phyloP scores from a whole-genome alignment of 2,113 vertebrate species.

The Isurus oxyrinchus region DNA sequence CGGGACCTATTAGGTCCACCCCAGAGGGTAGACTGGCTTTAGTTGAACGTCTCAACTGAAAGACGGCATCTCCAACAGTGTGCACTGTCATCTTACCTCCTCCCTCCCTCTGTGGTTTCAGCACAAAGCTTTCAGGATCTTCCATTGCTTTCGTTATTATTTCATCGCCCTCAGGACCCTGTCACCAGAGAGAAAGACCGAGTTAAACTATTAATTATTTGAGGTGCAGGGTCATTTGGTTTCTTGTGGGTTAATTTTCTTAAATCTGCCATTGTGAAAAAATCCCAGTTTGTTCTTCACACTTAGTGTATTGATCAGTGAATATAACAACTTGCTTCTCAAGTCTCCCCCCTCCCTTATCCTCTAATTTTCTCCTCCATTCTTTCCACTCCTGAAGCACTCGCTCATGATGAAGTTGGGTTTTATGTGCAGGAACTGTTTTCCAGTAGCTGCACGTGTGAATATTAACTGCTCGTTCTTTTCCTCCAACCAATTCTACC shows the following conservation, averaged over 20 bases:
- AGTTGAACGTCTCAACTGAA: too few species aligned
- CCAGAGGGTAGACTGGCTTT: too few species aligned
- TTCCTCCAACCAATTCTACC: not conserved
- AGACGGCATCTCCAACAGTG: too few species aligned
- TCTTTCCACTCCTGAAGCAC: not conserved
- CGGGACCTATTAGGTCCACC: too few species aligned
- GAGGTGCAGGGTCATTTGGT: not conserved
- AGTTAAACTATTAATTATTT: not conserved
- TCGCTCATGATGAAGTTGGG: not conserved
- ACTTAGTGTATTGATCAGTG: not conserved
- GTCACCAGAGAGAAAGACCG: not conserved
- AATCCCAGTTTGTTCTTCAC: not conserved
- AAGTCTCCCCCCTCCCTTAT: too few species aligned
- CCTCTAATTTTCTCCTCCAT: not conserved
- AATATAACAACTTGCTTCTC: not conserved
- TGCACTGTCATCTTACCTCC: constrained; percentile 66
- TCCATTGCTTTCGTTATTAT: constrained; percentile 67
- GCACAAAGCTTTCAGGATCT: constrained; percentile 73
- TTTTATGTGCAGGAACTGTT: not conserved
- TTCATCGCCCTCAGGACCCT: constrained; percentile 83
- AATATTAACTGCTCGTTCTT: not conserved
- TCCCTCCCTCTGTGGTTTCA: constrained; percentile 92
- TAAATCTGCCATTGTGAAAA: not conserved
- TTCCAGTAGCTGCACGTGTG: not conserved
- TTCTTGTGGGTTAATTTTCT: not conserved